A percentile compares a stretch with the other conserved stretches of the same genome.
Evolutionary conservation across 92 coral and sea anemone species (phyloP).

Genomic region (Bergia sp.): DNA sequence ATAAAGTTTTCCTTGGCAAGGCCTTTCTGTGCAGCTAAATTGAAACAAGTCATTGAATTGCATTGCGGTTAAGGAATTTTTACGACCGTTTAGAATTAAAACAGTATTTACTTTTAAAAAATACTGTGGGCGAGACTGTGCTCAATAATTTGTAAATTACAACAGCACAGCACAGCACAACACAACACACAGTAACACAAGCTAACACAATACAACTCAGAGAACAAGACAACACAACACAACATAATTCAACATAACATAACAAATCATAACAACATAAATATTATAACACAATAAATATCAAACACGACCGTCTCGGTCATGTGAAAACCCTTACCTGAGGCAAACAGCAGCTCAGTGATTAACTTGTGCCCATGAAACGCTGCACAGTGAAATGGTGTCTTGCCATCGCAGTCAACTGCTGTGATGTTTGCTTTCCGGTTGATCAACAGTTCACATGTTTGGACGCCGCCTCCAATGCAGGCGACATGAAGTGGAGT

Average conservation of each 20-base stretch:
- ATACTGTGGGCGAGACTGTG: no score
- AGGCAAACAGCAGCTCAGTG: constrained; percentile 56
- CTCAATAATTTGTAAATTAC: neutral
- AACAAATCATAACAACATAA: neutral
- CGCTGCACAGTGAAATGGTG: constrained; percentile 69
- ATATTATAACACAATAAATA: neutral
- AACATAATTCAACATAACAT: neutral
- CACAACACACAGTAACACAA: neutral
- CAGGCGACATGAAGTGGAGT: constrained; percentile 74
- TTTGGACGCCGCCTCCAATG: constrained; percentile 44
- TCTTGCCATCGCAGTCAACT: constrained; percentile 53
- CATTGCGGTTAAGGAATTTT: neutral
- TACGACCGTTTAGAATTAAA: neutral
- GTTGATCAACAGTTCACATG: constrained; percentile 59
- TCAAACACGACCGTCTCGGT: neutral
- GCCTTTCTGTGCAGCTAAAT: constrained; percentile 58
- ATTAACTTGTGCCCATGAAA: constrained; percentile 49
- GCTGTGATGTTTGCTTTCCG: constrained; percentile 51
- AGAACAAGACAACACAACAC: neutral
- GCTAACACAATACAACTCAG: neutral
- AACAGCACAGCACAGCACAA: neutral
- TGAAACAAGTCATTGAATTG: neutral
- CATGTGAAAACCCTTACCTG: constrained; percentile 48
- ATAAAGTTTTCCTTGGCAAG: constrained; percentile 32
- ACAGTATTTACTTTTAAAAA: no score